phyloP scores from a whole-genome alignment of 2,113 vertebrate genomes.

The Prolemur simus region DNA sequence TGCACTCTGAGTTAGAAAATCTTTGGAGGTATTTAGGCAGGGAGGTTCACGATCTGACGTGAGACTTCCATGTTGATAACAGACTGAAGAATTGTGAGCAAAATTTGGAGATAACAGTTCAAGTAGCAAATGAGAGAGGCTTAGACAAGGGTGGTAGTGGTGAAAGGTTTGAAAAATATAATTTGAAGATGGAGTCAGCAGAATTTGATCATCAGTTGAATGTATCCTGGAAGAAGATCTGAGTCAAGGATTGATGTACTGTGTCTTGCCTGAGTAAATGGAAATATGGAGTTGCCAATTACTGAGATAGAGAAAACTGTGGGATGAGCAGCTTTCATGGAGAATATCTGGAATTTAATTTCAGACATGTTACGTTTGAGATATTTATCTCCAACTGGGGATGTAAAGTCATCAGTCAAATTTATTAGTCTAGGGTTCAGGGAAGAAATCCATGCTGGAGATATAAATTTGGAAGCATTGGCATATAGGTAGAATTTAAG shows the following conservation, averaged over 20 bases:
- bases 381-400: not conserved
- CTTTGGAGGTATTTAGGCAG: not conserved
- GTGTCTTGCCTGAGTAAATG: not conserved
- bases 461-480: constrained; percentile 26
- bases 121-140: not conserved
- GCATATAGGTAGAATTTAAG: constrained; percentile 48
- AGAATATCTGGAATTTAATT: constrained; percentile 21
- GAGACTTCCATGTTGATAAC: not conserved
- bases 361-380: not conserved
- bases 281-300: not conserved
- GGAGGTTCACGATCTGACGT: not conserved
- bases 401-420: constrained; percentile 5
- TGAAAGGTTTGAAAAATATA: not conserved
- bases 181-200: not conserved
- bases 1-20: not conserved
- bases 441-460: not conserved
- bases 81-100: not conserved
- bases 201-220: not conserved
- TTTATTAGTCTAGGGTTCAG: constrained; percentile 23
- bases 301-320: not conserved
- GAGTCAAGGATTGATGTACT: not conserved
- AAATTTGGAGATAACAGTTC: not conserved
- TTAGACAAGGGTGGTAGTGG: not conserved
- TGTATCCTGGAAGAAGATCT: not conserved
- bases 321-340: not conserved